Evolutionary conservation across 2,888 invertebrate genomes (phyloP).

Genomic region (Ferdinandea cuprea): DNA sequence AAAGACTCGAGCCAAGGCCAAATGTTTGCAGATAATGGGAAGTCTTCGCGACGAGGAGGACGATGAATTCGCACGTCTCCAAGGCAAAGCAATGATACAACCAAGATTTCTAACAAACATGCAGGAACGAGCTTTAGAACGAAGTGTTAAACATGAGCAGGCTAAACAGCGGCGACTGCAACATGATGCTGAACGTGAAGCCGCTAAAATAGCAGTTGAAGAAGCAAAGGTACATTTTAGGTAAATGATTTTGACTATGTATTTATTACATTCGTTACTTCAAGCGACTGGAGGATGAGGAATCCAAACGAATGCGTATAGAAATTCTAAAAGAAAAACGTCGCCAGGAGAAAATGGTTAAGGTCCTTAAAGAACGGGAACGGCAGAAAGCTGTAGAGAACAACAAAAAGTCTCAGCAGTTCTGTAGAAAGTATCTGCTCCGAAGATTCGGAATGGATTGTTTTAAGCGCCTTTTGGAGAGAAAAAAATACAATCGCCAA

Average conservation of each 20-base stretch:
- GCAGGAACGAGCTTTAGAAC: constrained; percentile 88
- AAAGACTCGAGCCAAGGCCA: constrained; percentile 84
- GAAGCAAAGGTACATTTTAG: constrained; percentile 81
- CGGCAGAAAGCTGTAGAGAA: constrained; percentile 82
- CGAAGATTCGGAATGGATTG: constrained; percentile 80
- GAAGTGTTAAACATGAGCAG: constrained; percentile 83
- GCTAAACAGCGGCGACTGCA: constrained; percentile 81
- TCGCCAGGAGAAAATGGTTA: constrained; percentile 86
- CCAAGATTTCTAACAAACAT: constrained; percentile 89
- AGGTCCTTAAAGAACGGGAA: constrained; percentile 85
- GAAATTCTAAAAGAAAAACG: constrained; percentile 86
- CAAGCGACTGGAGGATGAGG: constrained; percentile 84
- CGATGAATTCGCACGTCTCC: constrained; percentile 79
- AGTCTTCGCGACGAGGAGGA: constrained; percentile 81
- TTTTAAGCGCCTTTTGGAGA: constrained; percentile 80
- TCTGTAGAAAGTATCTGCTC: constrained; percentile 81
- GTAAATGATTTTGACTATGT: not conserved
- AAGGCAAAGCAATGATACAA: constrained; percentile 82
- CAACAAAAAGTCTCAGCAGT: constrained; percentile 82
- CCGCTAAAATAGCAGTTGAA: constrained; percentile 81
- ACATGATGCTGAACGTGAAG: constrained; percentile 82
- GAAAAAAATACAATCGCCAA: constrained; percentile 80
- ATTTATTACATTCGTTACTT: not conserved
- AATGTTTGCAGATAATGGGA: constrained; percentile 81
- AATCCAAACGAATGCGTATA: constrained; percentile 85